Evolutionary conservation across 2,888 invertebrate species (phyloP), one percentile per base, ranked within the genome.

Genomic region (Vannuccia rotundouncinata): DNA sequence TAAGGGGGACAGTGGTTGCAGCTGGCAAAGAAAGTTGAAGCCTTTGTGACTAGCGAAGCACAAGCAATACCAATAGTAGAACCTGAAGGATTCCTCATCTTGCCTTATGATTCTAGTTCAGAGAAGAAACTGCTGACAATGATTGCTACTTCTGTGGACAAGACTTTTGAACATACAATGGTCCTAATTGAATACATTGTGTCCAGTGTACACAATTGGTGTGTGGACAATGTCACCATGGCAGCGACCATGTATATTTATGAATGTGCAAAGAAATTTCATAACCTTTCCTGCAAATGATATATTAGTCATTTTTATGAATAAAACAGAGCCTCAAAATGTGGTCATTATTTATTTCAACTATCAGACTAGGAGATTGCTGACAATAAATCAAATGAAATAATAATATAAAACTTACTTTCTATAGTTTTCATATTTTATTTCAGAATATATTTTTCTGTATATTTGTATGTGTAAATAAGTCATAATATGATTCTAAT

Each of bases 71-170:
- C 66, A 66, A 66, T 66, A 22, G 66, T 66, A 66, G 25, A 66
- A 66, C 5, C 66, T 66, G 66, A 66, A 66, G 10, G n/a, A n/a
- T n/a, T 66, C 25, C 13, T 66, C 13, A 66, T 66, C 66, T 66
- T 27, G 66, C 66, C 66, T 66, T 27, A 22, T 66, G 66, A n/a
- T 66, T 66, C 66, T 27, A 66, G 66, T 66, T 66, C 66, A 66
- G 66, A 66, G 66, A 66, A 2, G 66, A 66, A 66, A 66, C 66
- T 66, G 66, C 66, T 66, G 66, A 66, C 66, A 66, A 66, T 22
- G 66, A 66, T 66, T 66, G 66, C 22, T 66, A 66, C 66, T 66
- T 66, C 66, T 66, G 66, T 66, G 66, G 66, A 66, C 2, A 66
- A 66, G 66, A 66, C 25, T 66, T 13, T 66, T 22, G 66, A 66